phyloP scores from a whole-genome alignment of 2,113 vertebrate genomes.

The Microtus oregoni region DNA sequence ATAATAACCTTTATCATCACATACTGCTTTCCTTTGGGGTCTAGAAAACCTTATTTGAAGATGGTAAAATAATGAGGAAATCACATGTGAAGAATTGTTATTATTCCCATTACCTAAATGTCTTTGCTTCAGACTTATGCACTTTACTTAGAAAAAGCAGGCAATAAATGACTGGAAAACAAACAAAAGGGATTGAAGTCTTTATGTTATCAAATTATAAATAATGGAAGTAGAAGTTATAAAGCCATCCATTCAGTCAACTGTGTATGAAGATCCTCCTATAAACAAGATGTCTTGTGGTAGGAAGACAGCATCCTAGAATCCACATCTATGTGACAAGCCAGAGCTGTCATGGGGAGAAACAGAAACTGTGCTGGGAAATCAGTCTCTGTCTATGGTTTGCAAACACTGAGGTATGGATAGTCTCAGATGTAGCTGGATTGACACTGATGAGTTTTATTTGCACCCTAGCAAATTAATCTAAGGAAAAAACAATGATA shows the following conservation, averaged over 20 bases:
- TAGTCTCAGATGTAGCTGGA: neutral
- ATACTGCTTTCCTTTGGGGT: constrained; percentile 57
- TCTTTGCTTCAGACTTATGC: neutral
- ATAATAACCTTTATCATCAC: constrained; percentile 69
- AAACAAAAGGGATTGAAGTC: neutral
- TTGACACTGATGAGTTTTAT: neutral
- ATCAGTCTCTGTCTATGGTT: neutral
- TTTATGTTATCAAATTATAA: constrained; percentile 24
- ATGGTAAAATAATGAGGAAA: constrained; percentile 45
- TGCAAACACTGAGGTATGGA: neutral
- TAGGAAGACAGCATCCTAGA: neutral
- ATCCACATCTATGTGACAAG: neutral
- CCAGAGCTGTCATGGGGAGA: neutral
- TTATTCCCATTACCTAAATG: constrained; percentile 54
- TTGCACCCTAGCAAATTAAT: neutral
- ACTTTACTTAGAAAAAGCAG: constrained; percentile 29
- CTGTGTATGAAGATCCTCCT: neutral
- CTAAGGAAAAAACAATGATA: neutral
- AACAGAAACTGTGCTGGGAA: neutral
- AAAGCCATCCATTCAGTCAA: constrained; percentile 18
- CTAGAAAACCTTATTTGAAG: constrained; percentile 54
- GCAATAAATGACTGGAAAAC: neutral
- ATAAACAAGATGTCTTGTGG: neutral
- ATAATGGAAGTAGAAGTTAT: neutral
- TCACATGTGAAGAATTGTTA: constrained; percentile 54